Conservation (phyloP, 1,140 invertebrate genomes). For the Leptinotarsa lineolata region DNA sequence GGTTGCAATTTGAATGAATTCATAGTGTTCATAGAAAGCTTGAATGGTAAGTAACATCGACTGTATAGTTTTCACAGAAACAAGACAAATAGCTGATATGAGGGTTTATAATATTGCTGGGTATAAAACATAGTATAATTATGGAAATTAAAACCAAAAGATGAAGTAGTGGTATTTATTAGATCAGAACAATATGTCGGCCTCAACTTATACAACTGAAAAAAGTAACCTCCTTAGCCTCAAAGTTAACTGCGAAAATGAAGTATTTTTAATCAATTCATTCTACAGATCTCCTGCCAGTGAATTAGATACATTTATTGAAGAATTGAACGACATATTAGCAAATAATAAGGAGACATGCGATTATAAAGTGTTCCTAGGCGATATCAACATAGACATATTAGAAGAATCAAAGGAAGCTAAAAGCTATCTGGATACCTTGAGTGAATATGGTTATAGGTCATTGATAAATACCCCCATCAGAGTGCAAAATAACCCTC, state of each 20-base stretch:
- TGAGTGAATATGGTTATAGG: constrained; percentile 5
- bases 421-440: constrained; percentile 2
- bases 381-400: no score
- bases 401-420: not conserved
- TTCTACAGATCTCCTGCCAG: no score
- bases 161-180: not conserved
- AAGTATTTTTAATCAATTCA: not conserved
- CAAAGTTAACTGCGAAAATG: constrained; percentile 4
- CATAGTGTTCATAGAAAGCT: not conserved
- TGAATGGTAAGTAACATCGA: not conserved
- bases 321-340: constrained; percentile 1
- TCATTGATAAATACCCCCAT: not conserved
- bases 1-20: no score
- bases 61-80: constrained; percentile 16
- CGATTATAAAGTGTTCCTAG: no score
- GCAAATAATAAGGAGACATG: not conserved
- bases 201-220: not conserved
- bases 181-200: not conserved
- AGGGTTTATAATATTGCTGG: not conserved
- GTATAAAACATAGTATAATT: not conserved
- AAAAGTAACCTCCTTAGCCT: not conserved
- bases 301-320: not conserved
- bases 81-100: constrained; percentile 6
- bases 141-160: constrained; percentile 16
- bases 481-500: constrained; percentile 4